Evolutionary conservation across 2,113 vertebrate species (phyloP).

Genomic region (Seriola quinqueradiata): DNA sequence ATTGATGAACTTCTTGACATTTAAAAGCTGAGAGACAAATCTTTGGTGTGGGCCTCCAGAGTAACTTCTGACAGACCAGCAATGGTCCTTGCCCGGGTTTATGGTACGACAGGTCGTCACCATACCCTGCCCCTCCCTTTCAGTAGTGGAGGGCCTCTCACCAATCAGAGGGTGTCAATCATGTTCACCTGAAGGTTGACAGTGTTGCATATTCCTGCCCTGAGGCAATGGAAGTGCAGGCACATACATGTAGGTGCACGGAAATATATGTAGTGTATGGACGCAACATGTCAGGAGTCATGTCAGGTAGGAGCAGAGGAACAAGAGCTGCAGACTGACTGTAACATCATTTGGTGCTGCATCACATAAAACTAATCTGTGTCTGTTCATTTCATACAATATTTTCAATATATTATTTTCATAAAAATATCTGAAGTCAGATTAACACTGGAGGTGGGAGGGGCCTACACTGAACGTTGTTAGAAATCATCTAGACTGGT

Average conservation of each 20-base stretch:
- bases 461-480: too few relatives aligned
- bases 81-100: constrained; percentile 16
- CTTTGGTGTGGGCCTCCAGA: constrained; percentile 27
- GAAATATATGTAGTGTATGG: constrained; percentile 16
- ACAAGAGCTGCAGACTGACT: constrained; percentile 11
- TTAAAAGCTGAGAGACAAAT: constrained; percentile 11
- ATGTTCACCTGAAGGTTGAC: constrained; percentile 61
- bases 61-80: constrained; percentile 8
- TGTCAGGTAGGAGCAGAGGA: not conserved
- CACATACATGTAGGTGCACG: constrained; percentile 36
- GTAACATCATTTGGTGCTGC: not conserved
- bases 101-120: constrained; percentile 46
- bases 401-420: too few relatives aligned
- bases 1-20: constrained; percentile 44
- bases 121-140: constrained; percentile 15
- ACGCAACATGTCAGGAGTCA: constrained; percentile 39
- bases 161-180: constrained; percentile 54
- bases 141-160: constrained; percentile 43
- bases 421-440: too few relatives aligned
- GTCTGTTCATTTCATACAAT: too few relatives aligned
- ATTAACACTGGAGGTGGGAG: too few relatives aligned
- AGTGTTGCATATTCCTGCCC: constrained; percentile 34
- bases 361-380: not conserved
- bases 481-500: too few relatives aligned
- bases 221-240: constrained; percentile 55